These are phyloP conservation scores for Heliconius cydno DNA, from an alignment of 2,888 invertebrate genomes.

Conservation along the genomic window DNA sequence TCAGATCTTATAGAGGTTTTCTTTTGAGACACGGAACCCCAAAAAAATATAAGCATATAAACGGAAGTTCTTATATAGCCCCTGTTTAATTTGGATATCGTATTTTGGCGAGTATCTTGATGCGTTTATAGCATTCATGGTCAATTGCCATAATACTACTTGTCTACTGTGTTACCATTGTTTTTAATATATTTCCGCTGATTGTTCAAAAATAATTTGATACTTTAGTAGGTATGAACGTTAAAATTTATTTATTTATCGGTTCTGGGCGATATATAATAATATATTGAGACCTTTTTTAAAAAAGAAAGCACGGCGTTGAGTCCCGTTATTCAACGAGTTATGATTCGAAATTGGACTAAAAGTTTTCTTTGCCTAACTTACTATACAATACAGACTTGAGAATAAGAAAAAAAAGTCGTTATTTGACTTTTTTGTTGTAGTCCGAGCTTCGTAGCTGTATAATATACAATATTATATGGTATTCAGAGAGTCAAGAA, in stretches of 20 bases:
- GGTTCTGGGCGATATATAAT: neutral
- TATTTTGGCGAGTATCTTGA: conserved; percentile 21
- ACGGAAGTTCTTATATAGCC: neutral
- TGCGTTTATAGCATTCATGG: conserved; percentile 21
- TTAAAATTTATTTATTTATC: conserved; percentile 2
- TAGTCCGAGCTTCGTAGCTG: too few relatives aligned
- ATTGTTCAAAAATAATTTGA: conserved; percentile 20
- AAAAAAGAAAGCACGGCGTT: neutral
- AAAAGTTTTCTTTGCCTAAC: too few relatives aligned
- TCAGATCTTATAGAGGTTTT: too few relatives aligned
- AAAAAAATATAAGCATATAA: neutral
- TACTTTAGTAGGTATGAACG: neutral
- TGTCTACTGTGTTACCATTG: conserved; percentile 22
- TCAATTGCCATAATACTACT: conserved; percentile 12
- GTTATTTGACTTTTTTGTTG: too few relatives aligned
- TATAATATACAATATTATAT: too few relatives aligned
- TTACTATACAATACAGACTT: too few relatives aligned
- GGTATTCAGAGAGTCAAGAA: too few relatives aligned
- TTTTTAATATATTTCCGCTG: conserved; percentile 20
- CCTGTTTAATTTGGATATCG: neutral
- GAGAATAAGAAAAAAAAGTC: too few relatives aligned
- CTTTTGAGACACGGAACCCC: neutral
- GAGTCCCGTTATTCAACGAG: neutral
- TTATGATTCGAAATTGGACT: too few relatives aligned
- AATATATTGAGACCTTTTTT: neutral